Evolutionary conservation across 2,888 invertebrate species (phyloP).

Genomic region (Coleophora flavipennella): DNA sequence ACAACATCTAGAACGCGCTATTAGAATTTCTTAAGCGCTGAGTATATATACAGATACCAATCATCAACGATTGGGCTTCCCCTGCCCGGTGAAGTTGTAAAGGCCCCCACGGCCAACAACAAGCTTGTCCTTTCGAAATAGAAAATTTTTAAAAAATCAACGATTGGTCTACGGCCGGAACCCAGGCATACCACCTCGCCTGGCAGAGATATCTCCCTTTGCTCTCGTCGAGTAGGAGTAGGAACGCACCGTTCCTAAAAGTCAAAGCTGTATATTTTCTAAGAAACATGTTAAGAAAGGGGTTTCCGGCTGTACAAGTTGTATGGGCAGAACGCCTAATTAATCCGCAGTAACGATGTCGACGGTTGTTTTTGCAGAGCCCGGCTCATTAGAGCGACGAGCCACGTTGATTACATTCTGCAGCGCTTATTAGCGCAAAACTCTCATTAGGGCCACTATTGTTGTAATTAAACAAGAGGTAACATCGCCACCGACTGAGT

Average conservation of each 20-base stretch:
- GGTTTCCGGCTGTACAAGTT: slow-evolving; percentile 21
- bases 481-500: slow-evolving; percentile 36
- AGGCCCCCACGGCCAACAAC: no score
- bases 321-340: slow-evolving; percentile 61
- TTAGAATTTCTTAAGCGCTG: no score
- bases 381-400: slow-evolving; percentile 68
- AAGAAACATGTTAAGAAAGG: slow-evolving; percentile 35
- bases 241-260: slow-evolving; percentile 16
- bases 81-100: no score
- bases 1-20: no score
- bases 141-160: no score
- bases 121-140: no score
- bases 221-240: no score
- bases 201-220: no score
- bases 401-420: slow-evolving; percentile 72
- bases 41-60: no score
- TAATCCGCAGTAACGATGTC: slow-evolving; percentile 68
- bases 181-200: no score
- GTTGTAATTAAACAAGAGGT: slow-evolving; percentile 71
- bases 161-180: no score
- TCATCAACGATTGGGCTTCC: no score
- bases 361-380: slow-evolving; percentile 67
- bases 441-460: slow-evolving; percentile 72
- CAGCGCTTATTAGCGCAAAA: slow-evolving; percentile 70
- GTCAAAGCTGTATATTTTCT: slow-evolving; percentile 27